Conservation (phyloP, 1,140 invertebrate species). For the Chlorops oryzae region DNA sequence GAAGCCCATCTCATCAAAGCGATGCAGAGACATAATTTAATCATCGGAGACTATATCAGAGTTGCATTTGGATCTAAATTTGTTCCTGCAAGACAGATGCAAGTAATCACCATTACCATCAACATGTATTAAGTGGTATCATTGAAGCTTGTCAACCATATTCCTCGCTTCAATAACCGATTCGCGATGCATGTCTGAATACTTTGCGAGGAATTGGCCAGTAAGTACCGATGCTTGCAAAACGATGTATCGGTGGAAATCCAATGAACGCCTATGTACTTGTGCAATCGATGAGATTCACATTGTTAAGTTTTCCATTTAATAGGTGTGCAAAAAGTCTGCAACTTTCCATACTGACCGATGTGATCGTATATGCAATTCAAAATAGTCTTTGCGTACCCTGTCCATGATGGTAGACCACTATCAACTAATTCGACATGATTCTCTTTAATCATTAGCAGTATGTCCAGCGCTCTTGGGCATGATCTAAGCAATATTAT, state of each 20-base stretch:
- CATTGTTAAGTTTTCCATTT: not conserved
- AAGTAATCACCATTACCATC: slow-evolving; percentile 85
- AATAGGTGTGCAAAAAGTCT: not conserved
- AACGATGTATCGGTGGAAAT: slow-evolving; percentile 97
- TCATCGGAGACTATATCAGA: slow-evolving; percentile 85
- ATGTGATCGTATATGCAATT: slow-evolving; percentile 79
- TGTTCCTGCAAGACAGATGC: slow-evolving; percentile 85
- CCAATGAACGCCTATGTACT: no score
- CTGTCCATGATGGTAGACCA: slow-evolving; percentile 94
- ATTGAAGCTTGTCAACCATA: slow-evolving; percentile 87
- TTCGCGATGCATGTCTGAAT: slow-evolving; percentile 75
- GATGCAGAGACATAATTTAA: slow-evolving; percentile 81
- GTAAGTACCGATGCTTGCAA: slow-evolving; percentile 84
- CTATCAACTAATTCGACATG: slow-evolving; percentile 94
- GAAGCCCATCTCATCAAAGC: slow-evolving; percentile 85
- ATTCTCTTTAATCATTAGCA: slow-evolving; percentile 57
- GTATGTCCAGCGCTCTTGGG: slow-evolving; percentile 64
- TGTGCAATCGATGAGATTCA: not conserved
- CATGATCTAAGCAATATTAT: slow-evolving; percentile 95
- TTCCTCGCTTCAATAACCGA: slow-evolving; percentile 69
- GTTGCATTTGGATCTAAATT: slow-evolving; percentile 80
- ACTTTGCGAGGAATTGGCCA: slow-evolving; percentile 91
- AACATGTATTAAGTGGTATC: slow-evolving; percentile 83
- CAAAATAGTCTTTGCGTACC: slow-evolving; percentile 95
- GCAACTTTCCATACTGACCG: slow-evolving; percentile 51